These are phyloP conservation scores for Silurus aristotelis DNA, from an alignment of 2,797 vertebrate species.

Conservation along the genomic window DNA sequence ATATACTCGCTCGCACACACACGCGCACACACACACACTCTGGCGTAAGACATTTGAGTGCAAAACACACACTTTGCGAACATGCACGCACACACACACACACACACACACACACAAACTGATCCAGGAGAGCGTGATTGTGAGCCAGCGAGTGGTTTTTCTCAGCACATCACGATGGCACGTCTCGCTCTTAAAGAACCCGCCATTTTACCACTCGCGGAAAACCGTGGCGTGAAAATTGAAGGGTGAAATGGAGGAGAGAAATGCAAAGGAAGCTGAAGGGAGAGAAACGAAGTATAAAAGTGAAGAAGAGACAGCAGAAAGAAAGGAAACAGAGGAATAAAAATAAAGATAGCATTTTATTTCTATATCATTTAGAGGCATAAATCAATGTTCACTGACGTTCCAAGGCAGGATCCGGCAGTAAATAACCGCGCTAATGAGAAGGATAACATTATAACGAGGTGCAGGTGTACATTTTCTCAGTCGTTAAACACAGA, in stretches of 20 bases:
- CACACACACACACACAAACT: not conserved
- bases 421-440: not conserved
- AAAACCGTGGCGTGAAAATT: slow-evolving; percentile 31
- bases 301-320: not conserved
- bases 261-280: not conserved
- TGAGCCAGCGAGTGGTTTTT: slow-evolving; percentile 8
- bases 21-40: not conserved
- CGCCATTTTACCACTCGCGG: slow-evolving; percentile 34
- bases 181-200: slow-evolving; percentile 32
- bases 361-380: not conserved
- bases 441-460: not conserved
- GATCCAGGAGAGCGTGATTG: slow-evolving; percentile 32
- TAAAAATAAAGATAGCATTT: not conserved
- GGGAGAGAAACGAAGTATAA: not conserved
- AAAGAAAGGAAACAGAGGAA: not conserved
- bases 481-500: not conserved
- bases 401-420: not conserved
- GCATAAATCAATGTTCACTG: not conserved
- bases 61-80: slow-evolving; percentile 3
- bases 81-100: slow-evolving; percentile 8
- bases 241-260: slow-evolving; percentile 21
- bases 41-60: slow-evolving; percentile 10
- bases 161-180: slow-evolving; percentile 22
- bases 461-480: not conserved
- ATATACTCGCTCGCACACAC: not conserved